Base-by-base conservation (phyloP, 2,113 vertebrate genomes). In the Scomber scombrus region DNA sequence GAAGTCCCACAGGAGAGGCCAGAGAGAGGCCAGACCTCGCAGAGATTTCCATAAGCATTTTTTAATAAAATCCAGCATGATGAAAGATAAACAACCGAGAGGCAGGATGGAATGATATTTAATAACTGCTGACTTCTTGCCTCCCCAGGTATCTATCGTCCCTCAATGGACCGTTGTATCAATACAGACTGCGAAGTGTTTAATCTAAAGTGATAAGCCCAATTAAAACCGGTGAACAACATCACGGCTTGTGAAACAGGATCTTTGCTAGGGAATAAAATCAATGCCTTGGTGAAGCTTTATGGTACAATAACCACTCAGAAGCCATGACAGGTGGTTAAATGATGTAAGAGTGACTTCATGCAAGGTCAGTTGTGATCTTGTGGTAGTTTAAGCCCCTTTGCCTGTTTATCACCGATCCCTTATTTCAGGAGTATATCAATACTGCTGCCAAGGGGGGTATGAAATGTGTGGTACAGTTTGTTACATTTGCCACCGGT, bases 81-180 rank as follows among this genome's bases (percentile, higher is more conserved):
- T 92, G 76, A 92, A 92, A 91, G 83, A 88, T 74, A 91, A 92
- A 93, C 90, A 92, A 90, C 82, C 64, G 21, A 70, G 55, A 79
- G 82, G 85, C 78, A 67, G 65, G 69, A 78, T 52, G 64, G 75
- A 81, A 62, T n/a, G 65, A 86, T 85, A 88, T 91, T 90, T 91
- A 89, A 90, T 91, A 89, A 90, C 72, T 13, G 3, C 49, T 13
- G 82, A 82, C 56, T 63, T 70, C 50, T 68, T 54, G 60, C 31
- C 66, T 88, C 84, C 80, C 78, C 84, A 81, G 81, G 82, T 86
- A 71, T 67, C 47, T 16, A 14, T 66, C 55, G 51, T 78, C 58
- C 43, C 78, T 66, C 78, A 0, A 14, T 1, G 26, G 71, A 78
- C 75, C 18, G 18, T 23, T 40, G 71, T 90, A 88, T 90, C 85